Evolutionary conservation across 1,140 invertebrate genomes (phyloP).

Genomic region (Saccostrea glomerata): DNA sequence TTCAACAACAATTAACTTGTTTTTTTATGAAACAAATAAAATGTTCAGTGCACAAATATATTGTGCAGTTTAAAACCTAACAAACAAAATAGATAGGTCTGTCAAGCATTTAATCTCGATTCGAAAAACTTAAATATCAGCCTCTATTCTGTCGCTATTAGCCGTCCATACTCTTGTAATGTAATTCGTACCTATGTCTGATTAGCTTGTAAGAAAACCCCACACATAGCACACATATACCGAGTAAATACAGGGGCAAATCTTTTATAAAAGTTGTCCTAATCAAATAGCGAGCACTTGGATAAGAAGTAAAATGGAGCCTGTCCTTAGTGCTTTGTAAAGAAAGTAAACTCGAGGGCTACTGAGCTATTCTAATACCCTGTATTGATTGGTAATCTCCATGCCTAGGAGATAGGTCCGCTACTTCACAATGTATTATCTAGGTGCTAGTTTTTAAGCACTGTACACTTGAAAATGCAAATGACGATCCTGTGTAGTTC

Average conservation of each 20-base stretch:
- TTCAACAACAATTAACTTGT: conserved; percentile 3
- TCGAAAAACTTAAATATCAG: background rate
- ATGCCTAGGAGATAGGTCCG: background rate
- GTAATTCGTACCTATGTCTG: conserved; percentile 10
- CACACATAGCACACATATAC: background rate
- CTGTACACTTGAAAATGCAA: background rate
- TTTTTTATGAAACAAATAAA: conserved; percentile 6
- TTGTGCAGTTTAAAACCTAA: background rate
- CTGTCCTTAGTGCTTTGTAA: background rate
- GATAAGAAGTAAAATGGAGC: conserved; percentile 7
- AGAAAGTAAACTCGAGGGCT: background rate
- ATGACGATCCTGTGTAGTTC: background rate
- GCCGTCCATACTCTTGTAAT: background rate
- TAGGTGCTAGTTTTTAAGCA: background rate
- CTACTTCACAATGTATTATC: background rate
- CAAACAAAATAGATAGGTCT: background rate
- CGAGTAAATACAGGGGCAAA: background rate
- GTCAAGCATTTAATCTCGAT: background rate
- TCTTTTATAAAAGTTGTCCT: conserved; percentile 21
- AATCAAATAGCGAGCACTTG: conserved; percentile 20
- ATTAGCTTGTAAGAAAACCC: background rate
- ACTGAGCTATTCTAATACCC: background rate
- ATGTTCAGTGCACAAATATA: background rate
- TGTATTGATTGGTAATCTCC: background rate
- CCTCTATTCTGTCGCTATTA: background rate